Base-by-base conservation (phyloP, 2,113 vertebrate genomes). In the Corythoichthys haematopterus region DNA sequence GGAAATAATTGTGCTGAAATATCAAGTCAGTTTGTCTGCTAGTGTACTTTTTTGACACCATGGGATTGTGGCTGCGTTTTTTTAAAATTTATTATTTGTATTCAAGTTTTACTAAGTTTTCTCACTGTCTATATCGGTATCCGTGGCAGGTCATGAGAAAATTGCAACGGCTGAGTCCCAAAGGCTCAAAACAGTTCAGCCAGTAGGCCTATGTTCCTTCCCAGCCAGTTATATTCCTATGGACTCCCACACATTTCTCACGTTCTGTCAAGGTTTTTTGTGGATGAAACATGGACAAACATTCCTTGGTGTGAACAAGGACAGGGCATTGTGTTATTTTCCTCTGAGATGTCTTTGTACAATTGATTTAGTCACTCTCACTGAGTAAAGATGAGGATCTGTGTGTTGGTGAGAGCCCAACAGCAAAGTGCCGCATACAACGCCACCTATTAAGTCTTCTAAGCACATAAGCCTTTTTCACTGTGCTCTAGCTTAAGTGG, bases 361-460 rank as follows among this genome's bases (percentile, higher is more conserved):
- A 80, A 84, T 85, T 74, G 74, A 72, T 81, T 59, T 43, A 50
- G 78, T 55, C 69, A 59, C 79, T 83, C 74, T 86, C 80, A 75
- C 77, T 79, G 37, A 70, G 69, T 68, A 59, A 75, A 78, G 71
- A 70, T 56, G 64, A 74, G 68, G 65, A 71, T 84, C 77, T 69
- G n/a, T 50, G 58, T 40, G 71, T 78, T 28, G 82, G 74, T 80
- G 81, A 53, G 60, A 58, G 28, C 9, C 59, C 74, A 78, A 75
- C 35, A 56, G 71, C 82, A 65, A 75, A 80, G 71, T 71, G 66
- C 72, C 74, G 68, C 71, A 81, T 76, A 80, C 72, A 80, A 63
- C 63, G 77, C 72, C 83, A 88, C 78, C 77, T 85, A 85, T 85
- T 85, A 84, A 84, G 80, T 87, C 82, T 87, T 85, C 77, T 87